Conservation (phyloP, 2,888 invertebrate genomes). For the Chirona hameri region DNA sequence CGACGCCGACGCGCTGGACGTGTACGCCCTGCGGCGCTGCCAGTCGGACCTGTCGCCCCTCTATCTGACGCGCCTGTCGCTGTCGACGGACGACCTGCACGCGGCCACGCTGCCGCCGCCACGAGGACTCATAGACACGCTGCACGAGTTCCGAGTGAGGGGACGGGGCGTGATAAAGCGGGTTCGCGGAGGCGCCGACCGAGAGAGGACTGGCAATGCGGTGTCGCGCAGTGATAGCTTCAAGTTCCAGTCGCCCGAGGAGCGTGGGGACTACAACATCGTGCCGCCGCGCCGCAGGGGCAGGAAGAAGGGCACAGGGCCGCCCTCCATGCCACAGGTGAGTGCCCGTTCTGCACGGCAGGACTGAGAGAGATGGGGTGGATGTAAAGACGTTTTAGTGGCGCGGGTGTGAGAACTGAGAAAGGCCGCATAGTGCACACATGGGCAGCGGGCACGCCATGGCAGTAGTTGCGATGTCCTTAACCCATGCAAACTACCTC, state of each 20-base stretch:
- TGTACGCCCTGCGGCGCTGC: slow-evolving; percentile 22
- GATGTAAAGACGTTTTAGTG: no score
- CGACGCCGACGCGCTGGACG: slow-evolving; percentile 13
- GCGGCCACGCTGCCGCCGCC: slow-evolving; percentile 4
- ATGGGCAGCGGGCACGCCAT: no score
- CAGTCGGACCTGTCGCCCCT: slow-evolving; percentile 3
- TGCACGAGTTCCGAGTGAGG: background rate
- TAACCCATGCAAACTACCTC: no score
- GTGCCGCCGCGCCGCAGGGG: background rate
- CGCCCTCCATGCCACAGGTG: slow-evolving; percentile 9
- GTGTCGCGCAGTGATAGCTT: slow-evolving; percentile 23
- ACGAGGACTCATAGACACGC: background rate
- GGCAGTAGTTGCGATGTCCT: no score
- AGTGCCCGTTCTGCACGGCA: background rate
- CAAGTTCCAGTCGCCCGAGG: slow-evolving; percentile 3
- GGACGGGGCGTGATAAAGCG: background rate
- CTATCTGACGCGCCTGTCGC: slow-evolving; percentile 9
- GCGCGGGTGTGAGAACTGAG: no score
- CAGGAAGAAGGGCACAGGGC: background rate
- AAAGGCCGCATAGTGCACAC: no score
- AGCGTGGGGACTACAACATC: background rate
- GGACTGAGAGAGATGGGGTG: no score
- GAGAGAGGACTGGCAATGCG: background rate
- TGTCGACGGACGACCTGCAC: slow-evolving; percentile 1
- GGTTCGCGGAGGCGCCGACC: background rate